Conservation (phyloP, 2,888 invertebrate species). For the Scaptomyza polygonia region DNA sequence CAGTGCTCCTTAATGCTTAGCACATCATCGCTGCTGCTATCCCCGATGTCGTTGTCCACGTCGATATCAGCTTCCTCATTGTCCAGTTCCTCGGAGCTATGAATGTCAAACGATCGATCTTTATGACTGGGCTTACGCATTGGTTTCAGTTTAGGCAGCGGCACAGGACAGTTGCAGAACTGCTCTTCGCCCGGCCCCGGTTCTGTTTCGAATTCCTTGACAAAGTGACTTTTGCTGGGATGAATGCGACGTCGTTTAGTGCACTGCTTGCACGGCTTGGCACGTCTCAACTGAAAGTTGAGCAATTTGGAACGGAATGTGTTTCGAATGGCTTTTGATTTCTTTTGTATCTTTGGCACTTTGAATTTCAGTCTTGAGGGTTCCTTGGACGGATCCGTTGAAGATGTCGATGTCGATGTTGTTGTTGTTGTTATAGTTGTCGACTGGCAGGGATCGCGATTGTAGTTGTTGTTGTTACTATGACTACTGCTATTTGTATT, state of each 20-base stretch:
- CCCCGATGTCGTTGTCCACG: constrained; percentile 58
- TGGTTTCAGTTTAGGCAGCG: constrained; percentile 28
- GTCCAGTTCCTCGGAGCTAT: constrained; percentile 57
- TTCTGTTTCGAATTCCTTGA: constrained; percentile 78
- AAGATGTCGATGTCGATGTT: constrained; percentile 36
- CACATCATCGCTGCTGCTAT: constrained; percentile 78
- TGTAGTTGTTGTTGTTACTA: constrained; percentile 42
- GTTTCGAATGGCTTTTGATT: constrained; percentile 82
- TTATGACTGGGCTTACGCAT: constrained; percentile 48
- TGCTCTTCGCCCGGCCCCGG: constrained; percentile 53
- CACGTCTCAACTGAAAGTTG: constrained; percentile 79
- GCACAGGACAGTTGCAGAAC: constrained; percentile 79
- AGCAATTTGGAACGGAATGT: constrained; percentile 83
- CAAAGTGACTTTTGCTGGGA: constrained; percentile 83
- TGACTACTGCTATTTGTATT: constrained; percentile 12
- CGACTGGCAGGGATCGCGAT: constrained; percentile 39
- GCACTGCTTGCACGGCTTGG: constrained; percentile 82
- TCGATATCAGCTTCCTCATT: constrained; percentile 47
- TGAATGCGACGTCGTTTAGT: constrained; percentile 82
- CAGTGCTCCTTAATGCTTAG: constrained; percentile 83
- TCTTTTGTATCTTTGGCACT: constrained; percentile 83
- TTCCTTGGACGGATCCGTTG: constrained; percentile 78
- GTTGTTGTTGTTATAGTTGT: constrained; percentile 49
- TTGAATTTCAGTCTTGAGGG: constrained; percentile 80
- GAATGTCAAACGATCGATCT: constrained; percentile 54